Evolutionary conservation across 1,140 invertebrate species (phyloP).

Genomic region (Andricus grossulariae): DNA sequence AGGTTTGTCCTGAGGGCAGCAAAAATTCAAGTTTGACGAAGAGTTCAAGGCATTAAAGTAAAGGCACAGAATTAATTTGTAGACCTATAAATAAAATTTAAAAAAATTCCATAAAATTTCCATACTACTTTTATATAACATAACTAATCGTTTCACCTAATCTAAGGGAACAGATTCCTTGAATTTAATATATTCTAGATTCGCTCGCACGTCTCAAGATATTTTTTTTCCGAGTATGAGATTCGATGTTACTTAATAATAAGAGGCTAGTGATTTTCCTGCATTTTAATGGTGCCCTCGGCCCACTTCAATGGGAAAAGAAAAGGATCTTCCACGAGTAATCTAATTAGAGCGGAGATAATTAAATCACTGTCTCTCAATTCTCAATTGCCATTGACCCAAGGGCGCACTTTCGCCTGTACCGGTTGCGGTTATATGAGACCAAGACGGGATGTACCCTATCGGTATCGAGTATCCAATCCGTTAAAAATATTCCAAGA

Average conservation of each 20-base stretch:
- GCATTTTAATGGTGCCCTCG: slow-evolving; percentile 19
- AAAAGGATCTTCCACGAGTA: background rate
- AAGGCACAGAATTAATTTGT: too few relatives aligned
- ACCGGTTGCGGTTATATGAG: slow-evolving; percentile 4
- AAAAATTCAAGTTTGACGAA: too few relatives aligned
- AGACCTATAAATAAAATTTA: too few relatives aligned
- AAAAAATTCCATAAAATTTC: too few relatives aligned
- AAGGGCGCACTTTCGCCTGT: slow-evolving; percentile 44
- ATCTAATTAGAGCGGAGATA: slow-evolving; percentile 21
- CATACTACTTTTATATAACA: too few relatives aligned
- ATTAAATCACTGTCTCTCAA: slow-evolving; percentile 21
- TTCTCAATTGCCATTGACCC: slow-evolving; percentile 37
- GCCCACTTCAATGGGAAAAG: slow-evolving; percentile 3
- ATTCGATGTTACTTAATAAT: background rate
- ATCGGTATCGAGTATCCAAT: slow-evolving; percentile 6
- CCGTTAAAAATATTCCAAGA: background rate
- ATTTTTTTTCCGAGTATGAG: background rate
- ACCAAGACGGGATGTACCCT: slow-evolving; percentile 21
- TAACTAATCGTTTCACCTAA: too few relatives aligned
- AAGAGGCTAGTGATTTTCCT: background rate
- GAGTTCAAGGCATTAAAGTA: too few relatives aligned
- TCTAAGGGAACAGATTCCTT: too few relatives aligned
- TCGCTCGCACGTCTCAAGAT: too few relatives aligned
- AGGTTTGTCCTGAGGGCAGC: too few relatives aligned
- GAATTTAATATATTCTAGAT: too few relatives aligned